Conservation (phyloP, 2,113 vertebrate genomes). For the Carassius carassius region DNA sequence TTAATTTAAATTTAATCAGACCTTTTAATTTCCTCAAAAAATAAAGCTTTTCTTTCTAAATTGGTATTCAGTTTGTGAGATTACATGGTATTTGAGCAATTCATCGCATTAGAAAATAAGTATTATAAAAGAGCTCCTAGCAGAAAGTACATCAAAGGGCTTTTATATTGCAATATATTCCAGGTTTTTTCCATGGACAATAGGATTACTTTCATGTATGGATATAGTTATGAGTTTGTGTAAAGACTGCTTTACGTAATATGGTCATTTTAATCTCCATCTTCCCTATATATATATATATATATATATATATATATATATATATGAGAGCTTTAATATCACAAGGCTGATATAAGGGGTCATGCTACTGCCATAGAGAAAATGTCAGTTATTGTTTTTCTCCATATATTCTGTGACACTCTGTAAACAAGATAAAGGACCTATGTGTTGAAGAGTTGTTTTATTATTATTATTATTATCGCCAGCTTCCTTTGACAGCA, state of each 20-base stretch:
- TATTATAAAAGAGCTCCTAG: not conserved
- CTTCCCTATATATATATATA: too few species aligned
- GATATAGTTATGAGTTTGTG: slow-evolving; percentile 6
- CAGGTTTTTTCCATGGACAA: not conserved
- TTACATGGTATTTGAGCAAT: slow-evolving; percentile 6
- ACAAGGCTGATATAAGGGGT: slow-evolving; percentile 15
- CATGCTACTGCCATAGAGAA: slow-evolving; percentile 8
- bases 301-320: too few species aligned
- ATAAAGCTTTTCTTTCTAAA: slow-evolving; percentile 17
- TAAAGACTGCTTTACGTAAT: not conserved
- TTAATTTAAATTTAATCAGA: slow-evolving; percentile 16
- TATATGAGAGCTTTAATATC: too few species aligned
- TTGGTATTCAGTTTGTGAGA: not conserved
- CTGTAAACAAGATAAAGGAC: slow-evolving; percentile 17
- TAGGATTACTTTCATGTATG: not conserved
- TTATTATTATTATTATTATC: not conserved
- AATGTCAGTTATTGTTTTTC: slow-evolving; percentile 12
- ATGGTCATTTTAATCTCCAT: slow-evolving; percentile 2
- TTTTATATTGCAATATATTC: not conserved
- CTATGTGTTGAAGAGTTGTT: too few species aligned
- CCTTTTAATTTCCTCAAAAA: slow-evolving; percentile 23
- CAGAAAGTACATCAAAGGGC: not conserved
- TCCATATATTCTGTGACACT: not conserved
- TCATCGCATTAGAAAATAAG: not conserved
- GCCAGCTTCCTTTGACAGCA: not conserved